Evolutionary conservation across 2,888 invertebrate species (phyloP).

Genomic region (Chelonus formosanus): DNA sequence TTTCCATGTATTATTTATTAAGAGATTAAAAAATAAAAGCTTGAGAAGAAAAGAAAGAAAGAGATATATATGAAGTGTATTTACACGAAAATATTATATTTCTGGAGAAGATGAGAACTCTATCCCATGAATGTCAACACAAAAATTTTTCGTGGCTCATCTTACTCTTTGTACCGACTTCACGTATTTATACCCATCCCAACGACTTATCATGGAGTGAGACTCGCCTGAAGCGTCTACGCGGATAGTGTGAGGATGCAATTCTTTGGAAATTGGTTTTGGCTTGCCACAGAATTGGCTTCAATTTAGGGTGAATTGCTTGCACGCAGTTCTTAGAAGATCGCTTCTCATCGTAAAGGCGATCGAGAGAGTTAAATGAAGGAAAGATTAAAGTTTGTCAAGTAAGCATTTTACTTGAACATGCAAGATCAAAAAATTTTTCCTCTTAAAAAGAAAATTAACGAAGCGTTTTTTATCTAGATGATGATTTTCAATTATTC

Average conservation of each 20-base stretch:
- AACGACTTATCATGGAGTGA: conserved; percentile 22
- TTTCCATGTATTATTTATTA: too few relatives aligned
- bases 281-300: conserved; percentile 54
- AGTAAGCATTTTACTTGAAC: conserved; percentile 15
- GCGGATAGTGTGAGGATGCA: conserved; percentile 56
- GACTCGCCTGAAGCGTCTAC: conserved; percentile 43
- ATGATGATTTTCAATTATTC: too few relatives aligned
- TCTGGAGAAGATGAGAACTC: conserved; percentile 34
- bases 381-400: conserved; percentile 16
- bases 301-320: conserved; percentile 53
- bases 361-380: conserved; percentile 3
- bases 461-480: too few relatives aligned
- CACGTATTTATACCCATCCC: conserved; percentile 33
- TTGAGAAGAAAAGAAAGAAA: too few relatives aligned
- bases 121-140: conserved; percentile 41
- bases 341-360: conserved; percentile 27
- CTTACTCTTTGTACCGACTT: conserved; percentile 37
- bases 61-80: background rate
- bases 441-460: too few relatives aligned
- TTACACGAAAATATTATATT: conserved; percentile 24
- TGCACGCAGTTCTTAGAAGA: conserved; percentile 24
- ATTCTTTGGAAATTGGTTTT: conserved; percentile 60
- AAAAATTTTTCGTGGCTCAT: conserved; percentile 28
- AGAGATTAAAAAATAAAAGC: too few relatives aligned
- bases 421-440: background rate